phyloP scores from a whole-genome alignment of 1,140 invertebrate species.

The Diorhabda sublineata region DNA sequence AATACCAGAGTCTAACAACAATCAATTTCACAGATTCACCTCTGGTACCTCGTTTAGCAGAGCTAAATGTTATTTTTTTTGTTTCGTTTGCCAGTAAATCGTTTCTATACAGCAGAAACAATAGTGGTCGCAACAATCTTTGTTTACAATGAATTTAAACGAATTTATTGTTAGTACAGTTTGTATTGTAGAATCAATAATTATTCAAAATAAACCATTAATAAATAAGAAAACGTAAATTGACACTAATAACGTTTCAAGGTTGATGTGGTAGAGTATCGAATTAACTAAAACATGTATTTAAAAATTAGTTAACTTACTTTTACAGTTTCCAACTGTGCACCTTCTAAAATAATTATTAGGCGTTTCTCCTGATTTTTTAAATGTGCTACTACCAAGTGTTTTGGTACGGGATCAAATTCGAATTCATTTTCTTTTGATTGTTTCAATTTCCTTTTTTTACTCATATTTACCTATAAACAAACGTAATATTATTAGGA shows the following conservation, averaged over 20 bases:
- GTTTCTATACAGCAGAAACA: too few species aligned
- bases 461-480: constrained; percentile 51
- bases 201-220: constrained; percentile 18
- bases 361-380: constrained; percentile 83
- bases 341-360: constrained; percentile 90
- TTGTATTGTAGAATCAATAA: neutral
- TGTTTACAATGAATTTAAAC: too few species aligned
- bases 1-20: too few species aligned
- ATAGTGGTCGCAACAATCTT: too few species aligned
- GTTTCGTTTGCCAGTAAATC: too few species aligned
- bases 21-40: too few species aligned
- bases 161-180: too few species aligned
- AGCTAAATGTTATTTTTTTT: too few species aligned
- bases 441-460: constrained; percentile 58
- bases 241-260: too few species aligned
- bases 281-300: neutral
- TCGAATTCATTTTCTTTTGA: constrained; percentile 57
- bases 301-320: constrained; percentile 52
- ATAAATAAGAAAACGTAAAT: neutral
- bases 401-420: constrained; percentile 63
- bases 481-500: too few species aligned
- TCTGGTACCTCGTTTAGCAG: too few species aligned
- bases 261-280: too few species aligned
- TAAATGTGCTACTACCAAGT: constrained; percentile 63
- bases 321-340: constrained; percentile 93